Base-by-base conservation (phyloP, 2,797 vertebrate genomes). In the Anas acuta region DNA sequence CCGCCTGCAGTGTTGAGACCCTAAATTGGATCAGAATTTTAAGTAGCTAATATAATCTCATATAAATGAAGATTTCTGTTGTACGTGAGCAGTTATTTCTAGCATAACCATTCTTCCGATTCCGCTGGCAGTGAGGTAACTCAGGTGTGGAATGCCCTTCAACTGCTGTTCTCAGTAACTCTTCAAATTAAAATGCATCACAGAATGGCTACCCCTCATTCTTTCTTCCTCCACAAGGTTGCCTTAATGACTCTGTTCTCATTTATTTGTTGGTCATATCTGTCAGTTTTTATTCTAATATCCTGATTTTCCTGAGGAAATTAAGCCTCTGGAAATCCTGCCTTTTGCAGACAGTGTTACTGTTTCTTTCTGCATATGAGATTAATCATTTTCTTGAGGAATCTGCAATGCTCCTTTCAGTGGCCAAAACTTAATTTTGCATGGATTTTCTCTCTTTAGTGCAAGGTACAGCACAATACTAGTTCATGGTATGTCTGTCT, bases 111-210 rank as follows among this genome's bases (percentile, higher is more conserved):
- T 35, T 87, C 64, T 87, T 90, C 71, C 92, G 57, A 75, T 93
- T 85, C 71, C 12, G 5, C 65, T 91, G 84, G 54, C 65, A 89
- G 57, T 51, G 71, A 47, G 84, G 51, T 76, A 47, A 45, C 79
- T 93, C 51, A 86, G 92, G 62, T 75, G 83, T 79, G 76, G 25
- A 93, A 66, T 87, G 80, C 74, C 74, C 87, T 90, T 78, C 78
- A 58, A 39, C 92, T 93, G 87, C 82, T 79, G 33, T 84, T 94
- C 85, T 90, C 64, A 92, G 90, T 74, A 87, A 80, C 80, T 94
- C 87, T 90, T 76, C 80, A 82, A 77, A 92, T 93, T 80, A 90
- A 89, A 89, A 80, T 64, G 73, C 80, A 80, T 95, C 90, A 90
- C 76, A 90, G 85, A 84, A 71, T 71, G 61, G 74, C 71, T 66